Conservation (phyloP, 2,888 invertebrate genomes). For the Tetramorium bicarinatum region DNA sequence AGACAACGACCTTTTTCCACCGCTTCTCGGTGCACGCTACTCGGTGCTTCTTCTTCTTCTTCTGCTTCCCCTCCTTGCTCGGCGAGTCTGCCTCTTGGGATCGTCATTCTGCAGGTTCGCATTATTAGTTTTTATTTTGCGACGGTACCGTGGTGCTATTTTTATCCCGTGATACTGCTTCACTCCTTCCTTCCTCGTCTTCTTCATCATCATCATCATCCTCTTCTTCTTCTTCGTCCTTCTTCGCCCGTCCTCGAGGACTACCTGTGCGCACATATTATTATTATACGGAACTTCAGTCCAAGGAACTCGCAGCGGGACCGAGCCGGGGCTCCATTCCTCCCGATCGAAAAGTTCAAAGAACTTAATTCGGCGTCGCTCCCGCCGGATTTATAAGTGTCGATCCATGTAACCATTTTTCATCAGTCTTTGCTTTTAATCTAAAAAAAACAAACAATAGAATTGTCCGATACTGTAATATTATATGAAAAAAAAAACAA, state of each 20-base stretch:
- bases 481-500: constrained; percentile 1
- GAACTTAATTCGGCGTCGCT: neutral
- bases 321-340: constrained; percentile 6
- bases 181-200: constrained; percentile 54
- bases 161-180: constrained; percentile 63
- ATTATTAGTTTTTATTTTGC: constrained; percentile 74
- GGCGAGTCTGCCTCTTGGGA: constrained; percentile 52
- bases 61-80: constrained; percentile 44
- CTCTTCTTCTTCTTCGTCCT: constrained; percentile 52
- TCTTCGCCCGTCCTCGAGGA: constrained; percentile 40
- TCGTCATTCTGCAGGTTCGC: constrained; percentile 71
- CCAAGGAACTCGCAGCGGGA: constrained; percentile 5
- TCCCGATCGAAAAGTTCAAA: constrained; percentile 17
- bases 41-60: constrained; percentile 39
- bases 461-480: neutral
- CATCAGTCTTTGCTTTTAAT: too few species aligned
- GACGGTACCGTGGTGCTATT: constrained; percentile 70
- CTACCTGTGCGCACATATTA: constrained; percentile 25
- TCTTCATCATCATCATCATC: neutral
- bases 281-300: constrained; percentile 41
- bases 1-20: constrained; percentile 47
- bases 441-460: too few species aligned
- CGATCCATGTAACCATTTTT: too few species aligned
- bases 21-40: constrained; percentile 33
- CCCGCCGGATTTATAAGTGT: too few species aligned